Percentiles rank a stretch among this genome's conserved stretches.
Evolutionary conservation across 2,797 vertebrate genomes (phyloP).

Genomic region (Fratercula arctica): DNA sequence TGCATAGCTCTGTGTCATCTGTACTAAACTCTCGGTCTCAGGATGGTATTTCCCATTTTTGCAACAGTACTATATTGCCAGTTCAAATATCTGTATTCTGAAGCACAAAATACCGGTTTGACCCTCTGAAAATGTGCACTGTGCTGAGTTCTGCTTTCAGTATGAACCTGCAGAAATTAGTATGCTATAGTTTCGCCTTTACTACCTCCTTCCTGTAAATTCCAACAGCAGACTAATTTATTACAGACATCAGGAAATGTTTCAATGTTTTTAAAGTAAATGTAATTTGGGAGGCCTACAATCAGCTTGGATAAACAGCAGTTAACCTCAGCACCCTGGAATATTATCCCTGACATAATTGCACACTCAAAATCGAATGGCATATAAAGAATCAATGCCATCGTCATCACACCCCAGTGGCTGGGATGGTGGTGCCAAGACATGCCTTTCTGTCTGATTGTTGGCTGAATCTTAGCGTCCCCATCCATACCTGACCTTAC

Average conservation of each 20-base stretch:
- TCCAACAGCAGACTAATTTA: not conserved
- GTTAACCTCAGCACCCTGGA: not conserved
- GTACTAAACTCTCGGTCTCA: not conserved
- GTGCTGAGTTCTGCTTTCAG: not conserved
- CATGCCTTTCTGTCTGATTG: not conserved
- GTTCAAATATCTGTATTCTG: not conserved
- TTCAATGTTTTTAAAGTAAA: not conserved
- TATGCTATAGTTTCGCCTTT: not conserved
- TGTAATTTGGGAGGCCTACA: constrained; percentile 10
- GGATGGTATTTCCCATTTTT: not conserved
- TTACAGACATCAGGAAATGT: not conserved
- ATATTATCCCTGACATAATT: not conserved
- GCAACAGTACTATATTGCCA: not conserved
- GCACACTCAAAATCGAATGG: not conserved
- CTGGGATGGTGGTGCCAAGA: not conserved
- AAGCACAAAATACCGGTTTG: not conserved
- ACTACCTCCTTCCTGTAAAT: not conserved
- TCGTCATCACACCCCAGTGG: not conserved
- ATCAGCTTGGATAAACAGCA: constrained; percentile 24
- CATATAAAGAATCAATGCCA: not conserved
- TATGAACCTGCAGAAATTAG: not conserved
- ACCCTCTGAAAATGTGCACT: not conserved
- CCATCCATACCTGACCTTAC: not conserved
- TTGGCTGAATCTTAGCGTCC: not conserved
- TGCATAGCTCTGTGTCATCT: not conserved